Evolutionary conservation across 2,888 invertebrate species (phyloP), one percentile per base, ranked within the genome.

Genomic region (Sphecodes monilicornis): DNA sequence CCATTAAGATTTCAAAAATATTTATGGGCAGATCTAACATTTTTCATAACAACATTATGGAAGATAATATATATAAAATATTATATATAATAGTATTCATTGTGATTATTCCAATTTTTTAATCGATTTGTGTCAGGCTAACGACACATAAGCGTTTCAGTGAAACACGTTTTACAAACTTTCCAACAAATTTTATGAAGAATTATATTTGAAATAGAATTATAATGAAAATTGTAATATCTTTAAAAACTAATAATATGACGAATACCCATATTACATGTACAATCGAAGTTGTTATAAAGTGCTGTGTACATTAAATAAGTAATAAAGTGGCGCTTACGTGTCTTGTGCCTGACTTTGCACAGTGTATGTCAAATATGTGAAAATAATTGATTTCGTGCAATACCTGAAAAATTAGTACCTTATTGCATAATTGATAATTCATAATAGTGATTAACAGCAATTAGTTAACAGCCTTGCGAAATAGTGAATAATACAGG

Each of bases 401-500:
- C 29, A 50, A 64, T 16, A 39, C 43, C 3, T 36, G 46, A 64
- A 6, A 36, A 60, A 29, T 64, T n/a, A 64, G 36, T 72, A 76
- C 46, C 32, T 68, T 46, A 60, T 6, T 32, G 60, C 16, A 68
- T 64, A 81, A 73, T 69, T 57, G 70, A 29, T 66, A 60, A 60
- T 50, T 50, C 18, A n/a, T 64, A n/a, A 50, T 64, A 22, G 41
- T 10, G 18, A 76, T 68, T 43, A 39, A 72, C 26, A 13, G 22
- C 1, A 39, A 39, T 50, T 76, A 82, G 18, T 32, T 71, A 82
- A 72, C 46, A 50, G 46, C 29, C 76, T 54, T 73, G 76, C 43
- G 43, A 64, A n/a, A 54, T 76, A 75, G 39, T 43, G 29, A 66
- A 69, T 73, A 82, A 16, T 73, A 69, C 46, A 60, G 26, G 18